Evolutionary conservation across 2,113 vertebrate genomes (phyloP).

Genomic region (Butorides virescens): DNA sequence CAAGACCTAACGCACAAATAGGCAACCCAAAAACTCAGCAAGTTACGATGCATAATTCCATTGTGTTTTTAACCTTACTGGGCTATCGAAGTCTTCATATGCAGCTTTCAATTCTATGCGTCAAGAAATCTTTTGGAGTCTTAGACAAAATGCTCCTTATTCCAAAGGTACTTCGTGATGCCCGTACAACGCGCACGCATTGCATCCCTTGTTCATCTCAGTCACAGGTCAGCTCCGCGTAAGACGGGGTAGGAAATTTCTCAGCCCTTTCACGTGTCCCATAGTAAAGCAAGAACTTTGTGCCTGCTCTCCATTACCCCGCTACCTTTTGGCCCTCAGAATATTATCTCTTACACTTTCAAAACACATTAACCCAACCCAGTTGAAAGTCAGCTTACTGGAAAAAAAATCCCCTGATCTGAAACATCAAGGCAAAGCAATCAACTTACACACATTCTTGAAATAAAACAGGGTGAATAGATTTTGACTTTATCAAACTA

Average conservation of each 20-base stretch:
- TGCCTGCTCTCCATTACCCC: background rate
- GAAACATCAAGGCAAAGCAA: background rate
- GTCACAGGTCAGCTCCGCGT: background rate
- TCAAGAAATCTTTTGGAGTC: background rate
- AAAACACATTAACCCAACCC: background rate
- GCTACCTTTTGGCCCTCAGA: background rate
- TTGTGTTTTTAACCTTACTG: background rate
- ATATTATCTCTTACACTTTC: background rate
- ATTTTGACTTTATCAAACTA: background rate
- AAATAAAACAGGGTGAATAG: background rate
- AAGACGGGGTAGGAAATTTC: background rate
- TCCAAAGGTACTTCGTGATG: background rate
- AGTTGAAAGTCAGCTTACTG: background rate
- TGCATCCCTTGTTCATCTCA: too few relatives aligned
- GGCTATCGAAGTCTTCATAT: background rate
- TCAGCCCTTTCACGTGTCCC: background rate
- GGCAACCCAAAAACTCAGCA: background rate
- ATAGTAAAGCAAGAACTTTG: background rate
- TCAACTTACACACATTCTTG: background rate
- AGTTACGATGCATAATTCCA: fast-evolving
- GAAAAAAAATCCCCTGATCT: background rate
- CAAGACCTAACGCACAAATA: background rate
- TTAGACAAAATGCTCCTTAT: background rate
- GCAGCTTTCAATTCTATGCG: background rate
- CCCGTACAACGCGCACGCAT: fast-evolving